Evolutionary conservation across 2,113 vertebrate species (phyloP).

Genomic region (Psilopogon haemacephalus): DNA sequence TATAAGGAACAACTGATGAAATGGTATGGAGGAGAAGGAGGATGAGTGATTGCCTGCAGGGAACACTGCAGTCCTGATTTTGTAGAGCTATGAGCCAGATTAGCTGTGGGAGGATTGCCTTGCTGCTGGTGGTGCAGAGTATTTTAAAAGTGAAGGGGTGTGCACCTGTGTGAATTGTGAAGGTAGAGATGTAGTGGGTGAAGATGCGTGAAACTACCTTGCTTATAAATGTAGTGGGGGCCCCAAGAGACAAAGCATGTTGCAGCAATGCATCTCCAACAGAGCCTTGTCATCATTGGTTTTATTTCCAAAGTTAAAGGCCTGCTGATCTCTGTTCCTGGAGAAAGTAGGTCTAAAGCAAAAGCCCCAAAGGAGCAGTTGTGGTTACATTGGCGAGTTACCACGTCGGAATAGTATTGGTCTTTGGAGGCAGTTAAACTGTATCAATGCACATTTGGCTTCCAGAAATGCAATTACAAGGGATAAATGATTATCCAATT

Average conservation of each 20-base stretch:
- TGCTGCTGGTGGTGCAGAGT: not conserved
- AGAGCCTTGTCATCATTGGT: not conserved
- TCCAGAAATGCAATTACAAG: conserved; percentile 47
- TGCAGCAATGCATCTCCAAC: not conserved
- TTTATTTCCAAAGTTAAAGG: not conserved
- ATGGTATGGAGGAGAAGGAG: not conserved
- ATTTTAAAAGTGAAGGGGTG: not conserved
- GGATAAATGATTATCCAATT: conserved; percentile 46
- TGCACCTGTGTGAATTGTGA: not conserved
- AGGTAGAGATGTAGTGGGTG: not conserved
- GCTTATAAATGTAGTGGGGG: not conserved
- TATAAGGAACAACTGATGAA: not conserved
- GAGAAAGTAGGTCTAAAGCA: not conserved
- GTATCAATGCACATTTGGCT: conserved; percentile 12
- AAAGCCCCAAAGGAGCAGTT: not conserved
- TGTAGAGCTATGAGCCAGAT: not conserved
- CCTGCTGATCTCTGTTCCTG: not conserved
- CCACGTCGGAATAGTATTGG: not conserved
- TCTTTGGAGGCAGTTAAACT: conserved; percentile 40
- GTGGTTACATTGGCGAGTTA: not conserved
- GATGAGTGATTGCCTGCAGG: not conserved
- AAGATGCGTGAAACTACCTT: not conserved
- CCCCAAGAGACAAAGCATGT: not conserved
- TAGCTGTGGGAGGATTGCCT: not conserved
- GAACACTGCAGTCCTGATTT: not conserved